Base-by-base conservation (phyloP, 2,888 invertebrate species). In the Ormyrus nitidulus region DNA sequence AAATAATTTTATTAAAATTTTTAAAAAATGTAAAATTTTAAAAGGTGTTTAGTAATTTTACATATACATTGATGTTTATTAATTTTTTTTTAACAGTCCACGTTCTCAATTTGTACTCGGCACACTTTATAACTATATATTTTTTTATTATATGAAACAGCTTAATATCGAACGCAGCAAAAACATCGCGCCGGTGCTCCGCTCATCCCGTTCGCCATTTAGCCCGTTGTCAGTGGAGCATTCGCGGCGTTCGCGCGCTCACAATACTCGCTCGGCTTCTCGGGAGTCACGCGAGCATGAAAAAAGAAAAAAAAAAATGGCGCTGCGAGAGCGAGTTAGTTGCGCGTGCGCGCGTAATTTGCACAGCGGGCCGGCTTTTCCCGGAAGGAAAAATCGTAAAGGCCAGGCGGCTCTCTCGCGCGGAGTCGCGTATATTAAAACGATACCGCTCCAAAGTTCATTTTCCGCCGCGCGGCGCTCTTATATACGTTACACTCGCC, bases 231-330 rank as follows among this genome's bases (percentile, higher is more conserved):
- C 53, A 53, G 53, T 6, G 44, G 53, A 53, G 13, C 34, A 53
- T 13, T 5, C 46, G 51, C 19, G 53, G 59, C 70, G 71, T 54
- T 59, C 53, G 53, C 51, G 77, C 59, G 54, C 34, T 34, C 3
- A 34, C 34, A 34, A 34, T 62, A 44, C 4, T 76, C 66, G 59
- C 70, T 77, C 62, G 62, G 34, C 34, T 34, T 4, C 34, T 34
- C 68, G 72, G 64, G 76, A 81, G 75, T 71, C 79, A 76, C 53
- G 79, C 72, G 72, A 81, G 81, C 72, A 66, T 34, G 62, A 70
- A 76, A 76, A 75, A 34, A 4, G 34, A 34, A 3, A 34, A 34
- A 34, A 34, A 34, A 34, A 34, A 74, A 49, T 51, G 10, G 61
- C 34, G 34, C 3, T 61, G 75, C 53, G 49, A 13, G 13, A 13